phyloP scores from a whole-genome alignment of 2,113 vertebrate species.

The Marmota flaviventris region DNA sequence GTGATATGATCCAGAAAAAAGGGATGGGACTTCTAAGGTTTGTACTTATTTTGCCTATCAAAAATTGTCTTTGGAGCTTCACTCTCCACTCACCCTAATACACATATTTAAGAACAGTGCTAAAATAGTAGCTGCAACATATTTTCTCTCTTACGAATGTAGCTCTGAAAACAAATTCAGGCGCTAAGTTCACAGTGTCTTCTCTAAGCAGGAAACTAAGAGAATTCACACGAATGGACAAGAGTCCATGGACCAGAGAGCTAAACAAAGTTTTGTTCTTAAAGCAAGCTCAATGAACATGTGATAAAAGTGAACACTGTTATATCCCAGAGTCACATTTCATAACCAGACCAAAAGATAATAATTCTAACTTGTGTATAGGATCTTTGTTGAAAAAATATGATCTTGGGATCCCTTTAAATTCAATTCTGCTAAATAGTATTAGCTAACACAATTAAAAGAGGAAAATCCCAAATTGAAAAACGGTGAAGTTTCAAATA shows the following conservation, averaged over 20 bases:
- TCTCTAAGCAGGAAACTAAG: not conserved
- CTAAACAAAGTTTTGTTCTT: not conserved
- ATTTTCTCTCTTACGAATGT: not conserved
- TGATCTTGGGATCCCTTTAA: not conserved
- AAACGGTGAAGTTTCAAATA: constrained; percentile 39
- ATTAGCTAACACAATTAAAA: not conserved
- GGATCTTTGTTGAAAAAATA: not conserved
- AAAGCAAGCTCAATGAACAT: not conserved
- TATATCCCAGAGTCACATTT: not conserved
- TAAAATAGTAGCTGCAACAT: not conserved
- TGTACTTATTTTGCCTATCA: not conserved
- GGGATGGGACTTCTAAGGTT: not conserved
- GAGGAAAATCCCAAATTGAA: not conserved
- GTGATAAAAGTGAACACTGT: not conserved
- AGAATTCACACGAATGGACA: not conserved
- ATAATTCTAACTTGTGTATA: not conserved
- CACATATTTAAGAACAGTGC: not conserved
- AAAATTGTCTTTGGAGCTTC: not conserved
- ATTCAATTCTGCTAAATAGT: not conserved
- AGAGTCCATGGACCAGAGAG: not conserved
- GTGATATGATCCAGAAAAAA: not conserved
- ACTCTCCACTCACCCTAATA: not conserved
- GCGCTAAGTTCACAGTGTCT: not conserved
- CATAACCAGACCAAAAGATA: not conserved
- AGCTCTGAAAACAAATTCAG: constrained; percentile 8